Evolutionary conservation across 2,113 vertebrate genomes (phyloP).

Genomic region (Monarcha castaneiventris): DNA sequence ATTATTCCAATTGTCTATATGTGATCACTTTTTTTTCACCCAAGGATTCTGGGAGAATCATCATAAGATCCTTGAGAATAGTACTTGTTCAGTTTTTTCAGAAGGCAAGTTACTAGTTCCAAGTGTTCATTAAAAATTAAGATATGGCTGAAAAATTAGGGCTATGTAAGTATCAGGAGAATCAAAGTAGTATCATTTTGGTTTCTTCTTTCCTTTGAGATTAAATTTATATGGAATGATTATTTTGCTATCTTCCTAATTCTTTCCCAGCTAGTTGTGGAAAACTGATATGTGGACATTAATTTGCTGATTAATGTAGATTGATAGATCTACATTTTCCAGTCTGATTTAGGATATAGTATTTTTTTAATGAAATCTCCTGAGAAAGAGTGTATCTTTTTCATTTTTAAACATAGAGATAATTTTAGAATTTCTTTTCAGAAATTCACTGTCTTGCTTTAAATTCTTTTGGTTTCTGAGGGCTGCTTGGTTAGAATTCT

Average conservation of each 20-base stretch:
- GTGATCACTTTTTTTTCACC: rapidly evolving
- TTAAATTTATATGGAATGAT: neutral
- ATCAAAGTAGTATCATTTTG: neutral
- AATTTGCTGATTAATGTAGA: no score
- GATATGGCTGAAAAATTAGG: neutral
- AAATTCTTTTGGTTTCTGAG: neutral
- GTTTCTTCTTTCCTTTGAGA: neutral
- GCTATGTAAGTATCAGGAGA: neutral
- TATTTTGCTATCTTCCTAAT: neutral
- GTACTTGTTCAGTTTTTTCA: neutral
- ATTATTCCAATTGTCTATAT: neutral
- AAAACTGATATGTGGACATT: neutral
- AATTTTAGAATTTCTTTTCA: neutral
- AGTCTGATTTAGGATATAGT: neutral
- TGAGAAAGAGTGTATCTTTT: neutral
- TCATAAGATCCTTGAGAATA: neutral
- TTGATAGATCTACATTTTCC: neutral
- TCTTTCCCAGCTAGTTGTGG: neutral
- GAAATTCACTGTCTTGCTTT: neutral
- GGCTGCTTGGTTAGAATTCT: neutral
- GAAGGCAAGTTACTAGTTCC: neutral
- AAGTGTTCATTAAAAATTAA: neutral
- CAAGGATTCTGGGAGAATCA: neutral
- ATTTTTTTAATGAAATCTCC: neutral
- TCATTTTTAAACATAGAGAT: neutral